Evolutionary conservation across 1,140 invertebrate species (phyloP), one percentile per base, ranked within the genome.

Genomic region (Latrodectus geometricus): DNA sequence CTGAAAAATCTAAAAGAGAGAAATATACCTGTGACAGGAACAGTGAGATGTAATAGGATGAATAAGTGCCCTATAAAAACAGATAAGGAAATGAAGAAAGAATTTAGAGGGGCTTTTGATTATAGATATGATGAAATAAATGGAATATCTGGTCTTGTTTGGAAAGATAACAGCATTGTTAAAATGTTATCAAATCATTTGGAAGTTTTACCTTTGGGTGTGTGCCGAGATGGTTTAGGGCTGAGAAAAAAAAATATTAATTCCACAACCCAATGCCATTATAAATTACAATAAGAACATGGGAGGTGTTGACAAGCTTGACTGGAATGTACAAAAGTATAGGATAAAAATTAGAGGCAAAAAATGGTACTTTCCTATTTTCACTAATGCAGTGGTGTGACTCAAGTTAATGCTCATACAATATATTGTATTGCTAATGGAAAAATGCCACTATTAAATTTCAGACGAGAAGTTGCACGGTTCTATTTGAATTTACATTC

Each of bases 121-220:
- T 49, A 49, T 49, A 73, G 35, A 73, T 35, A 17, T 73, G 23
- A 73, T 48, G 70, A 49, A 73, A 73, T 49, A 73, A 72, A 72
- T 48, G 70, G 35, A 72, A 72, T 49, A 72, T 48, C n/a, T 75
- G 73, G 73, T 75, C 73, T 75, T 75, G 73, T 75, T 75, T 75
- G 73, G 73, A 75, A 75, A 75, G 73, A 75, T 75, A 75, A 75
- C 73, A 75, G 73, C 73, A 75, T 75, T 75, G 73, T 75, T 75
- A 75, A 75, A 75, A 75, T 75, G 73, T 75, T 75, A 75, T 75
- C 73, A 75, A 75, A 75, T 75, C 73, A 75, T 75, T 75, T 75
- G 73, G 73, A 75, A 75, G 73, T 75, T 75, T 75, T 75, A 75
- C 73, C 73, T n/a, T n/a, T n/a, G n/a, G n/a, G n/a, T n/a, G n/a